phyloP scores from a whole-genome alignment of 2,888 invertebrate species.

The Stegophylla sp. region DNA sequence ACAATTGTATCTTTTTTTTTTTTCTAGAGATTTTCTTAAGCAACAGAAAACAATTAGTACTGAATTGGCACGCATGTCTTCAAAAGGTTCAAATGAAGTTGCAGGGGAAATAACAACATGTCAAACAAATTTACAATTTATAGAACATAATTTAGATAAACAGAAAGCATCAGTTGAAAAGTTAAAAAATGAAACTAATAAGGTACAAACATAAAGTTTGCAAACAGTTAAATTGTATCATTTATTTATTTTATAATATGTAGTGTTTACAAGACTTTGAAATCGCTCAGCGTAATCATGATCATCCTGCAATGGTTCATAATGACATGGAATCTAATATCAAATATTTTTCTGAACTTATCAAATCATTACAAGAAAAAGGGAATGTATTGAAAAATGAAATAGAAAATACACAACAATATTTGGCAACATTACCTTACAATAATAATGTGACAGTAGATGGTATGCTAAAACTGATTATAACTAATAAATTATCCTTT shows the following conservation, averaged over 20 bases:
- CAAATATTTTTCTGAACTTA: slow-evolving; percentile 48
- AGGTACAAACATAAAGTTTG: not conserved
- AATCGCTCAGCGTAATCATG: slow-evolving; percentile 58
- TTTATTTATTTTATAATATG: not conserved
- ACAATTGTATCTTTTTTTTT: no score
- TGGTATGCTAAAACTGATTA: slow-evolving; percentile 4
- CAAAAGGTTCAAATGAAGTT: slow-evolving; percentile 57
- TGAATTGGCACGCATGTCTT: slow-evolving; percentile 53
- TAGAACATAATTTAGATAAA: slow-evolving; percentile 55
- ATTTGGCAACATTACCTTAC: slow-evolving; percentile 53
- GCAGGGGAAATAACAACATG: slow-evolving; percentile 42
- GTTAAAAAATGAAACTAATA: slow-evolving; percentile 53
- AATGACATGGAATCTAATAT: slow-evolving; percentile 58
- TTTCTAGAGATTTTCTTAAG: slow-evolving; percentile 51
- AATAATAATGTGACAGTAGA: slow-evolving; percentile 52
- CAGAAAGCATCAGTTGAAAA: slow-evolving; percentile 51
- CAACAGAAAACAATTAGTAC: slow-evolving; percentile 57
- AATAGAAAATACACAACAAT: slow-evolving; percentile 57
- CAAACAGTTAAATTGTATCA: not conserved
- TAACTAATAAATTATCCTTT: not conserved
- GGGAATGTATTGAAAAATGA: slow-evolving; percentile 52
- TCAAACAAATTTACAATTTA: slow-evolving; percentile 54
- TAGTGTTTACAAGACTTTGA: slow-evolving; percentile 59
- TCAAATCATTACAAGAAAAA: slow-evolving; percentile 55
- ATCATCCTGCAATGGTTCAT: slow-evolving; percentile 54